phyloP scores from a whole-genome alignment of 2,797 vertebrate genomes.

The Petrocephalus sullivani region DNA sequence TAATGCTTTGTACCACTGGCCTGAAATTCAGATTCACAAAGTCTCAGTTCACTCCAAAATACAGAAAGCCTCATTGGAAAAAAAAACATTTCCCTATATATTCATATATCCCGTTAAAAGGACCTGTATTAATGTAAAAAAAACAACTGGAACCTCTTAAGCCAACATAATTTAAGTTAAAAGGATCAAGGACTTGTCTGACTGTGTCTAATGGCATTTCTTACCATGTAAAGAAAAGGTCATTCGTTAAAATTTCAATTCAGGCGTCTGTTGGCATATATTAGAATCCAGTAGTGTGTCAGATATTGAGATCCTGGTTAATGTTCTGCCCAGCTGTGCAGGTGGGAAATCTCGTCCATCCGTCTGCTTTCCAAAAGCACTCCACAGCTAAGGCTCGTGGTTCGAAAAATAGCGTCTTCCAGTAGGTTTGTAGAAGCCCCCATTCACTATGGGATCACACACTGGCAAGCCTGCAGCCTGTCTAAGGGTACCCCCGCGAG shows the following conservation, averaged over 20 bases:
- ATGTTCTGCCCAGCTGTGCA: background rate
- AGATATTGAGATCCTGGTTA: background rate
- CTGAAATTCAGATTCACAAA: background rate
- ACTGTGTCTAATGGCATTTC: background rate
- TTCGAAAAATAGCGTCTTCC: background rate
- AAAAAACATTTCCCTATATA: background rate
- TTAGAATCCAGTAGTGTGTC: background rate
- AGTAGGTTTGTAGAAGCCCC: background rate
- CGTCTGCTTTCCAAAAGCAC: background rate
- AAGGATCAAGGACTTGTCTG: background rate
- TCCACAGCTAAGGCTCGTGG: background rate
- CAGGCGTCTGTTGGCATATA: background rate
- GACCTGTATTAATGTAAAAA: background rate
- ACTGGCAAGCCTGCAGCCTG: background rate
- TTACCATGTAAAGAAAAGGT: background rate
- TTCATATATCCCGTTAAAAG: background rate
- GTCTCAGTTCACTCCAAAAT: background rate
- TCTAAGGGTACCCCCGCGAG: background rate
- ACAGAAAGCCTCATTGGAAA: background rate
- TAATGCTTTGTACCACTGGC: background rate
- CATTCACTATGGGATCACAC: background rate
- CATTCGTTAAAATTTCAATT: background rate
- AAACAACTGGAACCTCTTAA: background rate
- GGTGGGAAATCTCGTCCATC: background rate
- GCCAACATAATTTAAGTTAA: conserved; percentile 8